A percentile compares a stretch with the other conserved stretches of the same genome.
phyloP scores from a whole-genome alignment of 2,888 invertebrate species.

The Latrodectus elegans region DNA sequence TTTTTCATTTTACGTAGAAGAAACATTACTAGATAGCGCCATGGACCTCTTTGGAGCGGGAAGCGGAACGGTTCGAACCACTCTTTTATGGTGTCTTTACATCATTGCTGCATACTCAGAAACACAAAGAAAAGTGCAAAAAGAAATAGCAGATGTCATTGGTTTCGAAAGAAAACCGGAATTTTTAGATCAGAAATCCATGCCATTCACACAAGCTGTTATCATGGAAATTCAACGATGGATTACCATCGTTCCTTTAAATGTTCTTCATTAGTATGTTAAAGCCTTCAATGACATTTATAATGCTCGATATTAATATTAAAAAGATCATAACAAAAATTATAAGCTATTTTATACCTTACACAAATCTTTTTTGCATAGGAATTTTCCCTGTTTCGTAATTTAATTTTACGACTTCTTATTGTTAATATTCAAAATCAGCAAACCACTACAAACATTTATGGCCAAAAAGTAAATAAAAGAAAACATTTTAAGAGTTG shows the following conservation, averaged over 20 bases:
- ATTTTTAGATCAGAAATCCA: conserved; percentile 80
- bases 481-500: too few species aligned
- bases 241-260: conserved; percentile 76
- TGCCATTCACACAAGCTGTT: conserved; percentile 87
- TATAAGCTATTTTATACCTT: too few species aligned
- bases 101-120: conserved; percentile 79
- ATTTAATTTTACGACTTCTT: too few species aligned
- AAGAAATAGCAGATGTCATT: conserved; percentile 80
- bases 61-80: conserved; percentile 17
- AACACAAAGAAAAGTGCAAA: conserved; percentile 79
- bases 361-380: too few species aligned
- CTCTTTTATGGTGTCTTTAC: conserved; percentile 76
- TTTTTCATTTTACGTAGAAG: neutral
- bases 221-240: conserved; percentile 85
- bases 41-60: neutral
- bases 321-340: too few species aligned
- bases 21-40: neutral
- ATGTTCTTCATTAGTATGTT: conserved; percentile 58
- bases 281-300: neutral
- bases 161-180: conserved; percentile 79
- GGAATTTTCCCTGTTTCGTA: too few species aligned
- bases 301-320: too few species aligned
- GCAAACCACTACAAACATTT: too few species aligned
- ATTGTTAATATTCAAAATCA: too few species aligned
- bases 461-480: too few species aligned